These are phyloP conservation scores for Collichthys lucidus DNA, from an alignment of 2,113 vertebrate genomes.

Conservation along the genomic window DNA sequence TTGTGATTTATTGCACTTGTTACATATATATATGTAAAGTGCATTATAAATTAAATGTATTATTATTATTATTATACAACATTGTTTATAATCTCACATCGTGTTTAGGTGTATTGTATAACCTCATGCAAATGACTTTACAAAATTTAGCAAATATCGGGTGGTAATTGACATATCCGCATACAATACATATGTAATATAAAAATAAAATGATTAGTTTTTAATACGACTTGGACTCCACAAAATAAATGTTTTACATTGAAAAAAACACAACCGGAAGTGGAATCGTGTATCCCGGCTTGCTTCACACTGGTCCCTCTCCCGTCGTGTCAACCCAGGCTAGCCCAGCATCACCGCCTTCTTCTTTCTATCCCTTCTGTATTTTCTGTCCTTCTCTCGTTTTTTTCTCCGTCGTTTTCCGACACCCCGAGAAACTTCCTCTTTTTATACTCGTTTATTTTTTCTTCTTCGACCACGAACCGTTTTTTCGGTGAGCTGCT, in stretches of 20 bases:
- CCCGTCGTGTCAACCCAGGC: slow-evolving; percentile 64
- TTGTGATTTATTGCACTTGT: no score
- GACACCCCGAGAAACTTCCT: neutral
- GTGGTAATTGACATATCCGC: no score
- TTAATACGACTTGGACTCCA: no score
- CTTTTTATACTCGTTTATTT: neutral
- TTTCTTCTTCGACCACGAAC: slow-evolving; percentile 15
- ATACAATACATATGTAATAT: no score
- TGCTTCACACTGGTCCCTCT: slow-evolving; percentile 70
- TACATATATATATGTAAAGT: no score
- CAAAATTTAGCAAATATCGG: no score
- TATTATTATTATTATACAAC: no score
- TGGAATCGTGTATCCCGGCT: accelerated
- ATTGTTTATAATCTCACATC: no score
- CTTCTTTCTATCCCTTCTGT: slow-evolving; percentile 59
- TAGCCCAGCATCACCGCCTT: slow-evolving; percentile 73
- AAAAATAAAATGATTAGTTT: no score
- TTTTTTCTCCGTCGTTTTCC: slow-evolving; percentile 14
- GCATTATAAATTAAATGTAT: no score
- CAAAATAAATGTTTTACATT: slow-evolving; percentile 32
- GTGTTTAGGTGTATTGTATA: no score
- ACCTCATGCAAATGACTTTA: no score
- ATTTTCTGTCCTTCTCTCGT: slow-evolving; percentile 47
- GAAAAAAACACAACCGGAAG: slow-evolving; percentile 27
- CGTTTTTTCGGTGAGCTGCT: slow-evolving; percentile 44